Evolutionary conservation across 53 echinoderm and acorn worm species (phyloP), one percentile per base, ranked within the genome.

Genomic region (Mesocentrotus franciscanus): DNA sequence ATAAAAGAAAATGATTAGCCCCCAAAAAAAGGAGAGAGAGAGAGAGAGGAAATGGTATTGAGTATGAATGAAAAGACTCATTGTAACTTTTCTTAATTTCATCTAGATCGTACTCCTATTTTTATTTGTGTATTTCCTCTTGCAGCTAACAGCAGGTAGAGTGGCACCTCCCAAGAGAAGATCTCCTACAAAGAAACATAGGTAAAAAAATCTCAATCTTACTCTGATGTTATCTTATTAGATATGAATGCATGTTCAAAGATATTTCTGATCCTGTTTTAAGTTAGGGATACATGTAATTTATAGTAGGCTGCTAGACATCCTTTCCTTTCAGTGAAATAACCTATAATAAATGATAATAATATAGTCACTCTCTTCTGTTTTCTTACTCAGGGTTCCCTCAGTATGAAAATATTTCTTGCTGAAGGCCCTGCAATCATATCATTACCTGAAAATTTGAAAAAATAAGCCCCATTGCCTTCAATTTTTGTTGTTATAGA

Each of bases 61-160:
- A 49, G 49, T 18, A 18, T 62, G 18, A 62, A 62, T 62, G 15
- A 62, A 62, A 18, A 62, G 61, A 16, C 18, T 62, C 15, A 62
- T 62, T 16, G 18, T 14, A 62, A 62, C 14, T 62, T 11, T 62
- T 14, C 62, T 9, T 62, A 62, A 62, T 62, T 16, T 62, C 62
- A 24, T 75, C 1, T 24, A 5, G 32, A n/a, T 75, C 12, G 6
- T 26, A 26, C 10, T 79, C 84, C 22, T 84, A 1, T 10, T 49
- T 84, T 55, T 0, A 84, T 6, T 32, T 49, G 0, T 20, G 10
- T 42, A 10, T 74, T 74, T 74, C 1, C 66, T 94, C 33, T 94
- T 94, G 34, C 74, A 98, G 98, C 89, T 98, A 35, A 97, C 98
- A 68, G 97, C 95, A 76, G 96, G 96, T 61, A 97, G 98, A 93